These are phyloP conservation scores for Aleiodes sp. DNA, from an alignment of 1,140 invertebrate species.

Conservation along the genomic window DNA sequence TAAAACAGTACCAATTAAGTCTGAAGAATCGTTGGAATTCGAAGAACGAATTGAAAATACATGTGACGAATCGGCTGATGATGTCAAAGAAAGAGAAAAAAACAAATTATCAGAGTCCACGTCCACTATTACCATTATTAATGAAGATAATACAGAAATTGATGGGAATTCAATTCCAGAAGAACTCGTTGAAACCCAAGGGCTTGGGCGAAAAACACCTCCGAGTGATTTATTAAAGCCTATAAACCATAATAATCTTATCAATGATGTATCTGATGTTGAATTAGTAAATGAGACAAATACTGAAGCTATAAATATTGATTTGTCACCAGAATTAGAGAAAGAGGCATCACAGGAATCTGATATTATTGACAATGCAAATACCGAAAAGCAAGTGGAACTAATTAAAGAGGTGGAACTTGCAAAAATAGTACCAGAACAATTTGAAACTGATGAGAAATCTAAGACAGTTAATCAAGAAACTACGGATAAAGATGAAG, in stretches of 20 bases:
- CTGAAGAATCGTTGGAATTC: not conserved
- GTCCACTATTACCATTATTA: not conserved
- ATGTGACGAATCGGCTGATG: not conserved
- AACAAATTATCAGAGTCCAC: not conserved
- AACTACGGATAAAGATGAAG: not conserved
- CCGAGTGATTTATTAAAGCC: too few relatives aligned
- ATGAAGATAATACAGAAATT: not conserved
- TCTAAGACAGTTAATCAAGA: not conserved
- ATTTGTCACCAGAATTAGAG: too few relatives aligned
- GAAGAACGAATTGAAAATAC: conserved; percentile 16
- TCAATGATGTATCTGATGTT: not conserved
- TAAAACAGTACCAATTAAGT: not conserved
- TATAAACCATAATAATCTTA: too few relatives aligned
- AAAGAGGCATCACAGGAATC: not conserved
- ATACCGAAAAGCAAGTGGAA: not conserved
- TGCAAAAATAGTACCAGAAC: too few relatives aligned
- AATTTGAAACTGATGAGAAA: conserved; percentile 8
- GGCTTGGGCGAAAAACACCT: too few relatives aligned
- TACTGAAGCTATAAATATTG: not conserved
- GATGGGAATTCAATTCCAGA: too few relatives aligned
- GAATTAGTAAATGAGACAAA: not conserved
- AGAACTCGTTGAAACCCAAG: too few relatives aligned
- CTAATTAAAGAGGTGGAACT: too few relatives aligned
- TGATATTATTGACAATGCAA: not conserved
- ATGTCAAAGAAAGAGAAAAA: not conserved